These are phyloP conservation scores for Sepiola atlantica DNA, from an alignment of 2,888 invertebrate species.

Conservation along the genomic window DNA sequence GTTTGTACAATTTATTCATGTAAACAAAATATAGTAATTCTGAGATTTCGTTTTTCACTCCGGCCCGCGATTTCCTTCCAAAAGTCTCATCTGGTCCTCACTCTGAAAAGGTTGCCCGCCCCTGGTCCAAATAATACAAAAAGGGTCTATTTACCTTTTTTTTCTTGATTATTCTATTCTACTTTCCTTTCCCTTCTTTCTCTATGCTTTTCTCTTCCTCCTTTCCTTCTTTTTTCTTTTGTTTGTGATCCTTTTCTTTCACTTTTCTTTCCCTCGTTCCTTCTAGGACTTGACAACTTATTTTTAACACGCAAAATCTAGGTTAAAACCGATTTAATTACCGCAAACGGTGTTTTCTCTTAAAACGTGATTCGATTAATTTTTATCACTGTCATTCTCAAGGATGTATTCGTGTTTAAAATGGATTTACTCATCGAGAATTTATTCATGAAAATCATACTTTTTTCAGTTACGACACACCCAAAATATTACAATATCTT, in stretches of 20 bases:
- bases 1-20: no score
- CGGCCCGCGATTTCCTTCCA: no score
- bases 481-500: no score
- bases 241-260: no score
- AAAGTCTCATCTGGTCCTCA: no score
- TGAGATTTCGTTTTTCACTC: no score
- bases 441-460: no score
- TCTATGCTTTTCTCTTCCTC: not conserved
- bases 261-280: not conserved
- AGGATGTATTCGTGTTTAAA: not conserved
- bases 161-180: not conserved
- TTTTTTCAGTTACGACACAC: no score
- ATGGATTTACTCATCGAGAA: no score
- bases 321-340: not conserved
- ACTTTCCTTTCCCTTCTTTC: not conserved
- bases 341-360: not conserved
- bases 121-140: no score
- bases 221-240: not conserved
- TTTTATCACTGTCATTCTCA: not conserved
- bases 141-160: not conserved
- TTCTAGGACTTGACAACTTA: not conserved
- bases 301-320: not conserved
- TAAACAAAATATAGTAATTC: no score
- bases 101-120: no score
- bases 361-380: not conserved